phyloP scores from a whole-genome alignment of 2,797 vertebrate species.

The Synanceia verrucosa region DNA sequence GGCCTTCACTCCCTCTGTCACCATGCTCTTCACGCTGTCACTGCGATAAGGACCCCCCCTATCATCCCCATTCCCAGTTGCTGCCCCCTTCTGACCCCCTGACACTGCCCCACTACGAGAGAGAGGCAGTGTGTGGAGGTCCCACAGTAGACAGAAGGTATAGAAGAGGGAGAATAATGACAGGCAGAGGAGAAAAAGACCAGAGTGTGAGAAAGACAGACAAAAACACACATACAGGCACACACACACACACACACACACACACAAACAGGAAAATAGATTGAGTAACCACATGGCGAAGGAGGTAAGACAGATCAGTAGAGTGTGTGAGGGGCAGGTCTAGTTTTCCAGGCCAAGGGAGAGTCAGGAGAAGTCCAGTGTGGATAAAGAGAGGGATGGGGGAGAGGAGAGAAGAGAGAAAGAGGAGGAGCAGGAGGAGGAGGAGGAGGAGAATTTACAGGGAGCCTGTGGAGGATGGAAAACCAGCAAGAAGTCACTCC shows the following conservation, averaged over 20 bases:
- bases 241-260: slow-evolving; percentile 29
- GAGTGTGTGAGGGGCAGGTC: slow-evolving; percentile 65
- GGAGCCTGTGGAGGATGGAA: slow-evolving; percentile 72
- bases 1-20: slow-evolving; percentile 86
- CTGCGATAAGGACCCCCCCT: slow-evolving; percentile 90
- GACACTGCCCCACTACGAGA: slow-evolving; percentile 91
- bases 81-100: slow-evolving; percentile 89
- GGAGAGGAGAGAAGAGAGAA: slow-evolving; percentile 30
- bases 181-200: slow-evolving; percentile 74
- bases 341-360: slow-evolving; percentile 71
- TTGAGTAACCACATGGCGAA: slow-evolving; percentile 70
- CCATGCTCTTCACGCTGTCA: slow-evolving; percentile 89
- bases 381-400: slow-evolving; percentile 40
- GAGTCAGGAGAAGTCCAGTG: slow-evolving; percentile 65
- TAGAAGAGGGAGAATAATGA: slow-evolving; percentile 59
- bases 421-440: no score
- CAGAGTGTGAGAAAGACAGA: slow-evolving; percentile 67
- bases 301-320: slow-evolving; percentile 70
- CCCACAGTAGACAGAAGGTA: slow-evolving; percentile 58
- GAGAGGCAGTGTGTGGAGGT: slow-evolving; percentile 77
- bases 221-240: slow-evolving; percentile 26
- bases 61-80: slow-evolving; percentile 88
- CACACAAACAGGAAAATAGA: slow-evolving; percentile 66
- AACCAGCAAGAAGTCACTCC: slow-evolving; percentile 63
- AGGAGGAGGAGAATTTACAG: slow-evolving; percentile 42